Evolutionary conservation across 2,888 invertebrate species (phyloP).

Genomic region (Mimas tiliae): DNA sequence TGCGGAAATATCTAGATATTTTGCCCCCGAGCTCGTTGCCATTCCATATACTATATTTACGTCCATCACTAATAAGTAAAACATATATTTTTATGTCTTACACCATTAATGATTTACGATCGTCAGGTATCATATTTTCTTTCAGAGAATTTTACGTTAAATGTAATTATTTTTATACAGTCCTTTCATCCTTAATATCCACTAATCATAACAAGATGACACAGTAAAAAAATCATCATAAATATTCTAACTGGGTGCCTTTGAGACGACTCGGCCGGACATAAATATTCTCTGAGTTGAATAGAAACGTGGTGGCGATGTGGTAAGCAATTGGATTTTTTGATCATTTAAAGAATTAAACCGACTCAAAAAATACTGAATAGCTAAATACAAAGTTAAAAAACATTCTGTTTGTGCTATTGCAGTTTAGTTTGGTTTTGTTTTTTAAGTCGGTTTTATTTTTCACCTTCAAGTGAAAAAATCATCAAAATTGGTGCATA

Average conservation of each 20-base stretch:
- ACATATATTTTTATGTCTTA: background rate
- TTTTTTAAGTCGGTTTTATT: too few species aligned
- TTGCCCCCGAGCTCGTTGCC: too few species aligned
- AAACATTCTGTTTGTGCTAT: too few species aligned
- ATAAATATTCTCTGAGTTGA: constrained; percentile 68
- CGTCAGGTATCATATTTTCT: background rate
- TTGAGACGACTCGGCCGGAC: constrained; percentile 52
- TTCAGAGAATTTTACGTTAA: constrained; percentile 29
- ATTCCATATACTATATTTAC: too few species aligned
- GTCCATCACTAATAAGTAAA: background rate
- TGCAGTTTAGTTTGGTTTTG: too few species aligned
- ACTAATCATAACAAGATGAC: constrained; percentile 54
- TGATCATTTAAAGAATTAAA: background rate
- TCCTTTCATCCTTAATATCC: constrained; percentile 38
- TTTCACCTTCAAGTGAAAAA: too few species aligned
- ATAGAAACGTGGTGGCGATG: constrained; percentile 50
- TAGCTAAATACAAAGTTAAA: too few species aligned
- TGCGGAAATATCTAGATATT: too few species aligned
- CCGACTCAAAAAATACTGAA: too few species aligned
- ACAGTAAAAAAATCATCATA: constrained; percentile 51
- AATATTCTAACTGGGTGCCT: constrained; percentile 52
- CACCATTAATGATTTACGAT: constrained; percentile 1
- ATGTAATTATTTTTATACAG: constrained; percentile 28
- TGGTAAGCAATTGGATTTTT: constrained; percentile 47
- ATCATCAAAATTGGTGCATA: too few species aligned